A percentile compares a stretch with the other conserved stretches of the same genome.
Conservation (phyloP, 2,888 invertebrate species). For the Rhopalosiphum nymphaeae region DNA sequence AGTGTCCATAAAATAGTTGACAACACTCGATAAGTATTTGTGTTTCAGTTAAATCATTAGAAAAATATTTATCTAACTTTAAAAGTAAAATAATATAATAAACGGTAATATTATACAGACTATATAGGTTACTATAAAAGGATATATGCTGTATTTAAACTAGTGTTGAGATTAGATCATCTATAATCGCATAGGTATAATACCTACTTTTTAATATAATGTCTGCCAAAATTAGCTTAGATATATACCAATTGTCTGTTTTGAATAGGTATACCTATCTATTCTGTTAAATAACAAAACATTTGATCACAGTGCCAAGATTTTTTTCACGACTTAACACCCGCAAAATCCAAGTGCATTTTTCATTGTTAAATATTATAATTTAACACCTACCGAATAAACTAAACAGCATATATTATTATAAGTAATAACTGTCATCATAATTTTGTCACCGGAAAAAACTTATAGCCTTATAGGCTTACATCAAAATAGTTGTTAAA, state of each 20-base stretch:
- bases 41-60: neutral
- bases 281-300: conserved; percentile 20
- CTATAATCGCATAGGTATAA: neutral
- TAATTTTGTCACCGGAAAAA: neutral
- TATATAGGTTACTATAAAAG: neutral
- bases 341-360: conserved; percentile 11
- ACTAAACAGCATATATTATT: neutral
- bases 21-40: neutral
- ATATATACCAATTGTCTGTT: conserved; percentile 1
- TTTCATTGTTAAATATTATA: conserved; percentile 55
- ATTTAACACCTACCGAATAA: conserved; percentile 49
- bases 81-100: neutral
- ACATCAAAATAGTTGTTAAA: neutral
- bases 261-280: conserved; percentile 11
- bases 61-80: neutral
- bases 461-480: neutral
- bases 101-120: neutral
- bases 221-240: conserved; percentile 31
- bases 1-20: neutral
- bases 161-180: neutral
- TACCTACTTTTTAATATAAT: neutral
- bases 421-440: neutral
- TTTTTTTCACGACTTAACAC: neutral
- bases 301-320: conserved; percentile 43
- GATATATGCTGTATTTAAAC: neutral